Percentiles rank a stretch among this genome's conserved stretches.
These are phyloP conservation scores for Salvelinus sp. DNA, from an alignment of 2,113 vertebrate genomes.

Conservation along the genomic window DNA sequence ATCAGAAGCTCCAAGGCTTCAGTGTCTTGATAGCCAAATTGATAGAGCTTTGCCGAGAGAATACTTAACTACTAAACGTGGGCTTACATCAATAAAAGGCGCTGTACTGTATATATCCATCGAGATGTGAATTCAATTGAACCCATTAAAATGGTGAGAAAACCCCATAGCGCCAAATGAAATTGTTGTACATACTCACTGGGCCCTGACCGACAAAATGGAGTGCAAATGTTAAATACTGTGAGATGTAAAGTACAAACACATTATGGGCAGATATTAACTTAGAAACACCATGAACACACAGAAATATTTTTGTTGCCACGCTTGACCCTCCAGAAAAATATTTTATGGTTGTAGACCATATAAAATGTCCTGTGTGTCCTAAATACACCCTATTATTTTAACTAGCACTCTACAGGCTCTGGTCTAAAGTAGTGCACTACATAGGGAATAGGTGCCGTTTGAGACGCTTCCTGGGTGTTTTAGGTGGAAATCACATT, in stretches of 20 bases:
- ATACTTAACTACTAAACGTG: constrained; percentile 64
- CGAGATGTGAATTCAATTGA: constrained; percentile 71
- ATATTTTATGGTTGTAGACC: constrained; percentile 28
- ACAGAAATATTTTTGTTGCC: constrained; percentile 16
- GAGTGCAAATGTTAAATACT: constrained; percentile 83
- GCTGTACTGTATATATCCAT: constrained; percentile 57
- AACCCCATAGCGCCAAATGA: constrained; percentile 75
- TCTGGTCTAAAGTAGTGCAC: no score
- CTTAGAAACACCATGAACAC: constrained; percentile 65
- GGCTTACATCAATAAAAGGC: constrained; percentile 74
- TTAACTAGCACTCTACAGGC: no score
- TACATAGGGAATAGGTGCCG: no score
- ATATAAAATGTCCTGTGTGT: neutral
- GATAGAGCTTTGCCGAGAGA: constrained; percentile 66
- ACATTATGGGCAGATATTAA: constrained; percentile 74
- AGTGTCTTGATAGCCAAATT: constrained; percentile 61
- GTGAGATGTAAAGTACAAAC: constrained; percentile 75
- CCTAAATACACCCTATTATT: no score
- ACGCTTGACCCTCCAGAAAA: constrained; percentile 22
- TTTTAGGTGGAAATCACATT: constrained; percentile 2
- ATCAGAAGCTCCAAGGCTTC: constrained; percentile 55
- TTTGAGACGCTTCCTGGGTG: neutral
- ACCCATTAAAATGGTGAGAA: constrained; percentile 73
- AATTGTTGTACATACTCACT: constrained; percentile 79
- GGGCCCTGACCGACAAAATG: constrained; percentile 81